Evolutionary conservation across 1,140 invertebrate species (phyloP), one percentile per base, ranked within the genome.

Genomic region (Zaprionus camerounensis): DNA sequence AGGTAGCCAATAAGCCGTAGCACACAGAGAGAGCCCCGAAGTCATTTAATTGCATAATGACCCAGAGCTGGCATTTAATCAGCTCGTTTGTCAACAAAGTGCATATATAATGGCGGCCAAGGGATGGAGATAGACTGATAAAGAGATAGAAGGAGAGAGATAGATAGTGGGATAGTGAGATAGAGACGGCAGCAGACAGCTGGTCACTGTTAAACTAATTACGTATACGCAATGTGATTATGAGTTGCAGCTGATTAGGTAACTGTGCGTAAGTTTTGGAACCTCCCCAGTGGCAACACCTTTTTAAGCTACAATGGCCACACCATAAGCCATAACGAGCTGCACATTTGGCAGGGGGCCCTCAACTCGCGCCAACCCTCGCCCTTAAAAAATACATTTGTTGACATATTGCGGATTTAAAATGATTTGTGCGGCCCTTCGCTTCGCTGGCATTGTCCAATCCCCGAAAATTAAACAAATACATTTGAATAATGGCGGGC

Each of bases 331-430:
- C 58, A 68, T 86, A 86, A 87, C 81, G 82, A 82, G 68, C 71
- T 73, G 65, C 44, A 51, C 74, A 84, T 69, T 62, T 75, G 64
- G 46, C 17, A 57, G 41, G 63, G 62, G n/a, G 38, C 26, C 49
- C 22, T 38, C 36, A 15, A 4, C 36, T 0, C 36, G 13, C 1
- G 12, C 36, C 36, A 12, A 12, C 36, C 36, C 36, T 13, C 2
- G 44, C 55, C 61, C 28, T 13, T 70, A 7, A 17, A 44, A 51
- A n/a, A 75, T 82, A 85, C 80, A 90, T 91, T 84, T 84, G 85
- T 90, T 90, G 85, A 90, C 85, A 90, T 90, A 90, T 90, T 90
- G 85, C 86, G 85, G 85, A 85, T 85, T 90, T 90, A 85, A 90
- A 90, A 90, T 90, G 85, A 90, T 90, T 90, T 90, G 85, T 90